phyloP scores from a whole-genome alignment of 2,797 vertebrate species.

The Peromyscus melanophrys region DNA sequence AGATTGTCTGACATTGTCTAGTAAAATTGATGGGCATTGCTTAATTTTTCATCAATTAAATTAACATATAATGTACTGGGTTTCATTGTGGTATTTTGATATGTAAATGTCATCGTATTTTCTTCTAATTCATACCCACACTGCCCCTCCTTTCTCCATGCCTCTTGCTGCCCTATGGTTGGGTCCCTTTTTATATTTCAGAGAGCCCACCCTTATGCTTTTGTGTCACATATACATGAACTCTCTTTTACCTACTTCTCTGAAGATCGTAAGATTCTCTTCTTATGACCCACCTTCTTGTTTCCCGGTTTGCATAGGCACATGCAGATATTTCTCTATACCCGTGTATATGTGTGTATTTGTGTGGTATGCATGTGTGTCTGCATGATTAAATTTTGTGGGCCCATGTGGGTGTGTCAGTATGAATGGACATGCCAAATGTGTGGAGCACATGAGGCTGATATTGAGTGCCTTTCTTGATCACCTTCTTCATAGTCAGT shows the following conservation, averaged over 20 bases:
- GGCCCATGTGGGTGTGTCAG: neutral
- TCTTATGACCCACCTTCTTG: neutral
- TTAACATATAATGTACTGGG: neutral
- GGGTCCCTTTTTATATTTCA: neutral
- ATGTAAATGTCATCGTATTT: neutral
- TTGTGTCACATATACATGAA: neutral
- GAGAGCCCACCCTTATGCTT: neutral
- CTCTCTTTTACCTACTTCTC: neutral
- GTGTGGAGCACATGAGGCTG: neutral
- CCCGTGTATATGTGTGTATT: neutral
- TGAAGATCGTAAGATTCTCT: neutral
- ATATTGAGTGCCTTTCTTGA: neutral
- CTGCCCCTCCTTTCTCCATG: neutral
- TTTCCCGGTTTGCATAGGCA: neutral
- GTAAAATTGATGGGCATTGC: neutral
- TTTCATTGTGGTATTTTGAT: neutral
- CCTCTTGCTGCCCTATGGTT: rapidly evolving
- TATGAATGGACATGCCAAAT: neutral
- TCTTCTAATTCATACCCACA: neutral
- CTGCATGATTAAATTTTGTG: neutral
- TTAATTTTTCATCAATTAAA: neutral
- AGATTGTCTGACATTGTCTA: neutral
- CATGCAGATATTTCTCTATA: neutral
- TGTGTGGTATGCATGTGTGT: neutral
- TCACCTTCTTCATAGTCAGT: neutral